Evolutionary conservation across 2,888 invertebrate species (phyloP), one percentile per base, ranked within the genome.

Genomic region (Brachyptera risi): DNA sequence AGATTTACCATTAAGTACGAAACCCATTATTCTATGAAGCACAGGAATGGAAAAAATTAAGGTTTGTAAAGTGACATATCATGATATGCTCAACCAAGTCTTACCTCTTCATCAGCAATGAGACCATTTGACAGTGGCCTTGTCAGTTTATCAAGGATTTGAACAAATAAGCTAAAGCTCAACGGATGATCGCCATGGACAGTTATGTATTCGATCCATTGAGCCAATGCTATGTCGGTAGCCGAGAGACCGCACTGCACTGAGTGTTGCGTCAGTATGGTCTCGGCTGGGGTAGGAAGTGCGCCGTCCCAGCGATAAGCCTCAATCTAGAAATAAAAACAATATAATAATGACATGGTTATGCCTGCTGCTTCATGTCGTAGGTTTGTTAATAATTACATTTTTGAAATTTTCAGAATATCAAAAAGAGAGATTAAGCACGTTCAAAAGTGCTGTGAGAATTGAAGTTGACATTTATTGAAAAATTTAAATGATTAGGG

Each of bases 231-330:
- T 67, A 87, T 84, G 71, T 88, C 88, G 3, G 80, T 79, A 26
- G 78, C 77, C 0, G 84, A 81, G 19, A 98, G 79, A 21, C 96
- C 96, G 67, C 96, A 93, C 75, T 98, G 97, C 4, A 95, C 92
- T 47, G 89, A 87, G 78, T 98, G 96, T 73, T 98, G 97, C 11
- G 92, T 88, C 5, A 97, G 80, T 40, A 98, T 84, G 0, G 88
- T 87, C 69, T 90, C 87, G 0, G 93, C 96, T 50, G 89, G 86
- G 0, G 81, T 82, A 65, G 89, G 86, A 78, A 93, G 91, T 70
- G 86, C 86, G 1, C 93, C 96, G 66, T 83, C 83, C 96, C 96
- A 96, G 79, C 87, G 87, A 72, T 83, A 87, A 2, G 84, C 84
- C 1, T 85, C 83, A 66, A 84, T 82, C 84, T 84, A 68, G 1